These are phyloP conservation scores for Beris chalybata DNA, from an alignment of 2,888 invertebrate species.

Conservation along the genomic window DNA sequence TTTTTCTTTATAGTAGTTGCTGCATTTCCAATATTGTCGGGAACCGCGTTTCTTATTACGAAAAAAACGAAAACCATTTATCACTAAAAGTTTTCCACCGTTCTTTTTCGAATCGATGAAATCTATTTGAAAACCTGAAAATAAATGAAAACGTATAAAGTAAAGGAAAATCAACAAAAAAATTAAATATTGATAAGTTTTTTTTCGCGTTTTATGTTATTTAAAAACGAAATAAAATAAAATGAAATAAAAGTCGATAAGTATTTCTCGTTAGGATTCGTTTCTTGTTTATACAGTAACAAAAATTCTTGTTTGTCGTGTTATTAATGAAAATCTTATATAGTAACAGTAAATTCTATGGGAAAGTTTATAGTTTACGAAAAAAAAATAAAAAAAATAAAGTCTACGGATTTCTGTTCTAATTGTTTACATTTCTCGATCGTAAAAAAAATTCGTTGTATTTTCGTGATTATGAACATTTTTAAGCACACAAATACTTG, in stretches of 20 bases:
- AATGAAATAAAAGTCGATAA: constrained; percentile 1
- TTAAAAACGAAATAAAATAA: no score
- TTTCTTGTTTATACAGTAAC: neutral
- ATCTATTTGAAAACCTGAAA: constrained; percentile 53
- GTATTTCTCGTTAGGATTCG: neutral
- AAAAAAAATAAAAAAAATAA: no score
- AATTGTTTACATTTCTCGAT: no score
- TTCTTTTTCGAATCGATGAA: constrained; percentile 57
- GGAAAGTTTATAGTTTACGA: no score
- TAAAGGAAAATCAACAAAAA: no score
- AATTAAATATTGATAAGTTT: no score
- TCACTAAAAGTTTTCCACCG: constrained; percentile 54
- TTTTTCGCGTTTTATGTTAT: no score
- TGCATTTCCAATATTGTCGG: constrained; percentile 57
- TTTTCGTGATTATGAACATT: constrained; percentile 54
- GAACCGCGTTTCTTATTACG: constrained; percentile 55
- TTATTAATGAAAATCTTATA: neutral
- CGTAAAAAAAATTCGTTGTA: neutral
- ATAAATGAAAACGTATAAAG: constrained; percentile 27
- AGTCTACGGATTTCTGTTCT: no score
- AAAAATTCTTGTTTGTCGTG: neutral
- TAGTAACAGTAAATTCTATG: neutral
- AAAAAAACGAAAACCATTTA: constrained; percentile 56
- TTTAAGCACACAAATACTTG: constrained; percentile 48
- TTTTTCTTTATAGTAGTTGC: constrained; percentile 56